A percentile compares a stretch with the other conserved stretches of the same genome.
phyloP scores from a whole-genome alignment of 2,113 vertebrate species.

The Gadus macrocephalus region DNA sequence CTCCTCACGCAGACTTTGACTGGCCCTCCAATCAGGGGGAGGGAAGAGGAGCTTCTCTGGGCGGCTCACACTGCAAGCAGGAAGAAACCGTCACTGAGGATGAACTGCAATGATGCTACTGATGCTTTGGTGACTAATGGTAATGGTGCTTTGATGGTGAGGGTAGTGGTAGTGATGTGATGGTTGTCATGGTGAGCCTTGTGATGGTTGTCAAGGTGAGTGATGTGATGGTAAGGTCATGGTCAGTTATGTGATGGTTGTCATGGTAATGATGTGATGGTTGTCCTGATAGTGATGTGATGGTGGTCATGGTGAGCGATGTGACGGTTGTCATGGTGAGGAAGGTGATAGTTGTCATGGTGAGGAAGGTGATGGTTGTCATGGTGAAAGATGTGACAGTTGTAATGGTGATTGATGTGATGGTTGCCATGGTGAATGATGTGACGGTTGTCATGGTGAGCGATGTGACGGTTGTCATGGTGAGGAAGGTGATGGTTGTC shows the following conservation, averaged over 20 bases:
- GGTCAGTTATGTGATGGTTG: background rate
- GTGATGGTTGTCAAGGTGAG: background rate
- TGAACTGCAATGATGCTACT: background rate
- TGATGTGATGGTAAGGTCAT: no score
- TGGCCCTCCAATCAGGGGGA: slow-evolving; percentile 63
- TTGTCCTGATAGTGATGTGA: no score
- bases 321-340: no score
- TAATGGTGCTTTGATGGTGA: no score
- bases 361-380: background rate
- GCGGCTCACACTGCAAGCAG: slow-evolving; percentile 70
- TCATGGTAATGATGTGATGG: no score
- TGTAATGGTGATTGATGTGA: background rate
- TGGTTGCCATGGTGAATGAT: no score
- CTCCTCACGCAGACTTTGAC: slow-evolving; percentile 59
- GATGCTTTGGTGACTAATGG: background rate
- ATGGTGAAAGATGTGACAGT: background rate
- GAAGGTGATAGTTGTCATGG: no score
- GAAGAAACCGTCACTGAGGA: background rate
- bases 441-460: no score
- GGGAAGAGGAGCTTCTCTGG: slow-evolving; percentile 78
- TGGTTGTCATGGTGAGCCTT: no score
- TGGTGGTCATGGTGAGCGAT: no score
- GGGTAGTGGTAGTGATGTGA: no score
- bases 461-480: background rate
- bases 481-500: background rate